Evolutionary conservation across 2,888 invertebrate species (phyloP).

Genomic region (Leptinotarsa haldemani): DNA sequence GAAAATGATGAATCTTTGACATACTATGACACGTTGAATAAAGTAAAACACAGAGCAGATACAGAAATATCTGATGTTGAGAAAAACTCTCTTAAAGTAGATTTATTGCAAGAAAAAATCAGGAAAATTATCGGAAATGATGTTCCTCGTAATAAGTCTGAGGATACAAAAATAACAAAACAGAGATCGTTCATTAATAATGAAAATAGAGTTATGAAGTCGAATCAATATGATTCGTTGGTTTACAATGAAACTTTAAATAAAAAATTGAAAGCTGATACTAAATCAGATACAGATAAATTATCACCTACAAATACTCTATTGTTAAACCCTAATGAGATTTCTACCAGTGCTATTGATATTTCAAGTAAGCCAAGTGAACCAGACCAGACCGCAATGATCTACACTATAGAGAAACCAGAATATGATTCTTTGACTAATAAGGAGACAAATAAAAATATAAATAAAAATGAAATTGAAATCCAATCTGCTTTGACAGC

Average conservation of each 20-base stretch:
- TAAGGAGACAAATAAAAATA: not conserved
- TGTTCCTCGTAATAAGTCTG: too few species aligned
- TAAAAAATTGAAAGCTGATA: slow-evolving; percentile 30
- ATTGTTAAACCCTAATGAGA: not conserved
- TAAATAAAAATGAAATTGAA: not conserved
- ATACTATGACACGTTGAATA: slow-evolving; percentile 45
- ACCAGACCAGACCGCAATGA: not conserved
- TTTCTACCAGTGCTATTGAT: too few species aligned
- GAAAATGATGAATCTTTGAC: slow-evolving; percentile 40
- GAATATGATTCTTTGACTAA: not conserved
- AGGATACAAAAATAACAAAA: too few species aligned
- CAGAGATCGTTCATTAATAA: not conserved
- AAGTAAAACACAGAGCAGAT: slow-evolving; percentile 25
- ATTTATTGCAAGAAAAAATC: slow-evolving; percentile 31
- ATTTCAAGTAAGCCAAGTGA: not conserved
- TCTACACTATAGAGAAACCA: too few species aligned
- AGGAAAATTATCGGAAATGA: slow-evolving; percentile 10
- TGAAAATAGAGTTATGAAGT: not conserved
- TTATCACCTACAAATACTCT: not conserved
- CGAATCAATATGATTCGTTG: slow-evolving; percentile 40
- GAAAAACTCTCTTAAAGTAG: slow-evolving; percentile 13
- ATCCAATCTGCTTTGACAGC: not conserved
- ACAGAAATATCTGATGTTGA: not conserved
- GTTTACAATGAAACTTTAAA: slow-evolving; percentile 47
- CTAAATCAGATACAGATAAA: not conserved